Percentiles rank a stretch among this genome's conserved stretches.
These are phyloP conservation scores for Mylabris phalerata DNA, from an alignment of 1,140 invertebrate species.

Conservation along the genomic window DNA sequence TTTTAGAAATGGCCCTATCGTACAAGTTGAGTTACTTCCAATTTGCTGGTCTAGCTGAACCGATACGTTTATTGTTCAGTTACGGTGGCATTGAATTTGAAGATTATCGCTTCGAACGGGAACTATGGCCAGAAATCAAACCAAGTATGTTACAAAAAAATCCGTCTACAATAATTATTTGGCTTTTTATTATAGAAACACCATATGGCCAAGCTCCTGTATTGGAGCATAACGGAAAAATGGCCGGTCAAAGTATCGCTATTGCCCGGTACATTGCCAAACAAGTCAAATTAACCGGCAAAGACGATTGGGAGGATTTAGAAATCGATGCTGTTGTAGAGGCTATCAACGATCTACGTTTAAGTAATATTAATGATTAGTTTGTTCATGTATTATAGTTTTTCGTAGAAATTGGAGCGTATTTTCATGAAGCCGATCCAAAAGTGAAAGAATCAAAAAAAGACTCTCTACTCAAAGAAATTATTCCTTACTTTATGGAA, in stretches of 20 bases:
- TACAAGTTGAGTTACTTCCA: constrained; percentile 61
- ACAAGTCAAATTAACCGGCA: constrained; percentile 54
- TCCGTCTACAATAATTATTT: background rate
- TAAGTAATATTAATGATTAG: constrained; percentile 8
- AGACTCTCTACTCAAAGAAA: constrained; percentile 29
- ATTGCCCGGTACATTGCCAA: constrained; percentile 65
- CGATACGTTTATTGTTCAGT: constrained; percentile 60
- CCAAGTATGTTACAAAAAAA: background rate
- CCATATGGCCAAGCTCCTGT: constrained; percentile 69
- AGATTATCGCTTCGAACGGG: constrained; percentile 52
- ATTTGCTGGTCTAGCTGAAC: constrained; percentile 57
- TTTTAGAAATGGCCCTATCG: constrained; percentile 27
- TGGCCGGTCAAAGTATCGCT: constrained; percentile 57
- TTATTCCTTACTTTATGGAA: constrained; percentile 33
- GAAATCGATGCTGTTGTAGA: constrained; percentile 57
- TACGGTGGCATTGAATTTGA: constrained; percentile 60
- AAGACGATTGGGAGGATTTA: constrained; percentile 56
- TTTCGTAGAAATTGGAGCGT: background rate
- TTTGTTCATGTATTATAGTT: constrained; percentile 30
- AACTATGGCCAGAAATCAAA: constrained; percentile 46
- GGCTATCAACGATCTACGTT: constrained; percentile 47
- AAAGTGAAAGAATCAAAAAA: constrained; percentile 12
- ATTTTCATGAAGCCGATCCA: background rate
- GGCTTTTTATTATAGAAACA: constrained; percentile 44
- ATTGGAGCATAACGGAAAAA: constrained; percentile 62